These are phyloP conservation scores for Oedothorax gibbosus DNA, from an alignment of 1,140 invertebrate species.

Conservation along the genomic window DNA sequence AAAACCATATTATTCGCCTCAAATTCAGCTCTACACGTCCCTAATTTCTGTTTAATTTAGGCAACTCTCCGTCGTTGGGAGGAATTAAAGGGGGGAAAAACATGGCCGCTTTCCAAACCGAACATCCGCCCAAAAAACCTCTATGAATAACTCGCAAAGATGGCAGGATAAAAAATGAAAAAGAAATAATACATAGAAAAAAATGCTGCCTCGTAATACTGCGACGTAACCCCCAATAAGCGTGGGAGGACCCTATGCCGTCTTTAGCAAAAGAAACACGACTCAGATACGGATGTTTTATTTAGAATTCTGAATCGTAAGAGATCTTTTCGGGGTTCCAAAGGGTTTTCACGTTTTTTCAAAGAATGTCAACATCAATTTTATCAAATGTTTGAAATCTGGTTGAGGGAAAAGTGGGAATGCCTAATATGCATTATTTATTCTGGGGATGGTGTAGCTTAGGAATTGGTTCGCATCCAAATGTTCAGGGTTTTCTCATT, in stretches of 20 bases:
- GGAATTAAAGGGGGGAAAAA: constrained; percentile 19
- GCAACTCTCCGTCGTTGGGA: not conserved
- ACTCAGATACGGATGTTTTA: constrained; percentile 3
- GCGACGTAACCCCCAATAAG: constrained; percentile 32
- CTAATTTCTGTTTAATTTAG: constrained; percentile 57
- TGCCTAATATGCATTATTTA: too few species aligned
- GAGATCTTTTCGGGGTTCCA: too few species aligned
- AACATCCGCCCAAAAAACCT: constrained; percentile 11
- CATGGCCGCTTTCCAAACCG: constrained; percentile 34
- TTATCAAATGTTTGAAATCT: too few species aligned
- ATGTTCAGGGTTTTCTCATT: too few species aligned
- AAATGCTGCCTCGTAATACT: constrained; percentile 7
- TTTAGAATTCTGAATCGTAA: not conserved
- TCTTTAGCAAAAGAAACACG: not conserved
- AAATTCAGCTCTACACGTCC: constrained; percentile 45
- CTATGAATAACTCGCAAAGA: constrained; percentile 57
- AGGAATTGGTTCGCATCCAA: too few species aligned
- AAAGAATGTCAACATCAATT: too few species aligned
- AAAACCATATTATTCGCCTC: constrained; percentile 32
- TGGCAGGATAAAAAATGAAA: constrained; percentile 33
- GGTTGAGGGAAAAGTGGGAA: too few species aligned
- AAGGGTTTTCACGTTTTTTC: too few species aligned
- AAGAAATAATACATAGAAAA: not conserved
- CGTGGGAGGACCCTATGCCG: constrained; percentile 24
- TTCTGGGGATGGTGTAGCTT: too few species aligned